phyloP scores from a whole-genome alignment of 1,140 invertebrate genomes.

The Drosophila kepulauana region DNA sequence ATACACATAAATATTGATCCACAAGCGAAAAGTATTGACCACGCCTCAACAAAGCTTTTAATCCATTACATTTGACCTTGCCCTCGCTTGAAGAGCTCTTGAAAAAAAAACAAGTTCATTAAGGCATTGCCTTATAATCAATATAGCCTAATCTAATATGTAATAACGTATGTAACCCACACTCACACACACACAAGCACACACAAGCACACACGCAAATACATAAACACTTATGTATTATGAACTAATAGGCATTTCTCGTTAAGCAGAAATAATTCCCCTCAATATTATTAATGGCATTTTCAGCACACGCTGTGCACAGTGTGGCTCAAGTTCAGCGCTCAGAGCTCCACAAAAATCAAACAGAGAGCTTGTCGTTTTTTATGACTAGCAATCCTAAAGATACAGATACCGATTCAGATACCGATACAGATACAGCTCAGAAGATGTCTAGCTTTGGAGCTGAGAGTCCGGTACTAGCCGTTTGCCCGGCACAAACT shows the following conservation, averaged over 20 bases:
- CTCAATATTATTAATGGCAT: slow-evolving; percentile 49
- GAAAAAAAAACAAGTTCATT: slow-evolving; percentile 61
- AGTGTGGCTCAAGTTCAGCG: slow-evolving; percentile 38
- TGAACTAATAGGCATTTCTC: slow-evolving; percentile 23
- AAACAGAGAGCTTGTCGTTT: slow-evolving; percentile 35
- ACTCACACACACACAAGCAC: slow-evolving; percentile 22
- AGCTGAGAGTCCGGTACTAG: slow-evolving; percentile 36
- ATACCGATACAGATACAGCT: slow-evolving; percentile 21
- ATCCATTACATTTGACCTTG: slow-evolving; percentile 45
- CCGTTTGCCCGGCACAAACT: slow-evolving; percentile 46
- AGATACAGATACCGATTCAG: slow-evolving; percentile 4
- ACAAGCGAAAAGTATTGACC: background rate
- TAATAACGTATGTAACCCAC: slow-evolving; percentile 51
- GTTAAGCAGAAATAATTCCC: slow-evolving; percentile 30
- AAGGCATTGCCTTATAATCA: slow-evolving; percentile 43
- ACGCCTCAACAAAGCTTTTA: slow-evolving; percentile 1
- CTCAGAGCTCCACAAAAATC: slow-evolving; percentile 22
- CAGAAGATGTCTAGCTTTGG: slow-evolving; percentile 13
- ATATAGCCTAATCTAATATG: slow-evolving; percentile 59
- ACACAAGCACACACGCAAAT: slow-evolving; percentile 20
- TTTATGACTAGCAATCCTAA: slow-evolving; percentile 25
- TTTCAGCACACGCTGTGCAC: slow-evolving; percentile 54
- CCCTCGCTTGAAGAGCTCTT: background rate
- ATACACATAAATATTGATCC: slow-evolving; percentile 5
- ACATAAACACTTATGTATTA: background rate